Conservation (phyloP, 2,888 invertebrate genomes). For the Monochamus alternatus region DNA sequence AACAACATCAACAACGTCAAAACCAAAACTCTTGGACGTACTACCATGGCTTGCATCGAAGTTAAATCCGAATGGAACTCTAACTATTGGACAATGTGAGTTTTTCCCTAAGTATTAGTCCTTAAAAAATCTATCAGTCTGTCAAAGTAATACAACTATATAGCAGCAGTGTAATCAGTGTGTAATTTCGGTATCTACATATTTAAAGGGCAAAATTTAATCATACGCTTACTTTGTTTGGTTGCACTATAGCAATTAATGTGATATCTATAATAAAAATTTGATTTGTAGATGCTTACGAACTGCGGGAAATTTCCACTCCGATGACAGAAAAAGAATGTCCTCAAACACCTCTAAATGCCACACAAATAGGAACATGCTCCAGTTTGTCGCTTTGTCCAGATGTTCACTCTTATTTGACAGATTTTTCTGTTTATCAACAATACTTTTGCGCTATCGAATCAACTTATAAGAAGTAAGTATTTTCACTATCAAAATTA, state of each 20-base stretch:
- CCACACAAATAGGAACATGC: slow-evolving; percentile 35
- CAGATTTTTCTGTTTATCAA: slow-evolving; percentile 41
- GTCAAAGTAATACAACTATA: no score
- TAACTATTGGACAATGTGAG: slow-evolving; percentile 31
- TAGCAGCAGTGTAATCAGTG: no score
- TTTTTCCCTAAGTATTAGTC: no score
- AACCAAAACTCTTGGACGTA: neutral
- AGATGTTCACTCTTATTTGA: slow-evolving; percentile 34
- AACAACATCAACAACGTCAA: neutral
- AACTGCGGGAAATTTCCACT: slow-evolving; percentile 27
- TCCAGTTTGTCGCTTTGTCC: slow-evolving; percentile 34
- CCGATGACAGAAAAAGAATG: slow-evolving; percentile 10
- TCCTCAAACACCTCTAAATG: slow-evolving; percentile 32
- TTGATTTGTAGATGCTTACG: slow-evolving; percentile 31
- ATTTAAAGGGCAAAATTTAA: no score
- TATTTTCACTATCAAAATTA: no score
- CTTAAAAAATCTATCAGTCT: no score
- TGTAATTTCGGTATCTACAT: no score
- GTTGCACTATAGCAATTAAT: no score
- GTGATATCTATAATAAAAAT: no score
- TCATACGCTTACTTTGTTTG: no score
- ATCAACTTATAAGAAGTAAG: slow-evolving; percentile 27
- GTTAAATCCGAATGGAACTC: slow-evolving; percentile 34
- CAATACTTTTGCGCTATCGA: slow-evolving; percentile 39
- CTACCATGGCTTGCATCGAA: slow-evolving; percentile 38